A percentile compares a stretch with the other conserved stretches of the same genome.
phyloP scores from a whole-genome alignment of 1,140 invertebrate species.

The Heterodera schachtii region DNA sequence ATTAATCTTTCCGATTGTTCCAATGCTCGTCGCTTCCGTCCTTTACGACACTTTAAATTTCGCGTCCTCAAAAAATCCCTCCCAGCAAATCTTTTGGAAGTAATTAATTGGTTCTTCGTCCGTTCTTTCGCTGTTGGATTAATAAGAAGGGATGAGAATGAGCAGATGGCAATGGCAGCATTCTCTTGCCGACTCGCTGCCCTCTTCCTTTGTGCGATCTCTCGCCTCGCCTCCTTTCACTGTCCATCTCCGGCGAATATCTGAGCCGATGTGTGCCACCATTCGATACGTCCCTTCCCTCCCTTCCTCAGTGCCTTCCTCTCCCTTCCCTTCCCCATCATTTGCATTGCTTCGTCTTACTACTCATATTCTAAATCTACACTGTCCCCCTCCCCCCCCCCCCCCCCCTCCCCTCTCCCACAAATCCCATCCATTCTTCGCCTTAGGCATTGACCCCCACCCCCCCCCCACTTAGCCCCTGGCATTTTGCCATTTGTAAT shows the following conservation, averaged over 20 bases:
- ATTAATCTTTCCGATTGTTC: not conserved
- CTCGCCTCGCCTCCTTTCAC: not conserved
- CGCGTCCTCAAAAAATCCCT: not conserved
- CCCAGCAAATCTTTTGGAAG: not conserved
- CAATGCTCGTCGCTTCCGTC: not conserved
- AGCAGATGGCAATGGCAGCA: constrained; percentile 10
- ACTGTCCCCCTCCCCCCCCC: too few relatives aligned
- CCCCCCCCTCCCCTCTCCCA: too few relatives aligned
- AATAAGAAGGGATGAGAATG: not conserved
- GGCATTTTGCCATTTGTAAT: not conserved
- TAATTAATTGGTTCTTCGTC: not conserved
- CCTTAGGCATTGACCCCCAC: not conserved
- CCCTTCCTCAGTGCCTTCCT: not conserved
- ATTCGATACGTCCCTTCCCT: too few relatives aligned
- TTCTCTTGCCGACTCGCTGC: not conserved
- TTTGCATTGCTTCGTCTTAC: not conserved
- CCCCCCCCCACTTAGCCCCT: not conserved
- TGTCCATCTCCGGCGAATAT: not conserved
- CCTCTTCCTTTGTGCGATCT: too few relatives aligned
- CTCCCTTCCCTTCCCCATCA: not conserved
- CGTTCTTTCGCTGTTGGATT: not conserved
- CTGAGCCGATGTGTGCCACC: not conserved
- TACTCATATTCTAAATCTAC: not conserved
- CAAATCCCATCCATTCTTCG: not conserved
- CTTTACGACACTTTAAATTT: not conserved